phyloP scores from a whole-genome alignment of 2,888 invertebrate genomes.

The Cataglyphis livida region DNA sequence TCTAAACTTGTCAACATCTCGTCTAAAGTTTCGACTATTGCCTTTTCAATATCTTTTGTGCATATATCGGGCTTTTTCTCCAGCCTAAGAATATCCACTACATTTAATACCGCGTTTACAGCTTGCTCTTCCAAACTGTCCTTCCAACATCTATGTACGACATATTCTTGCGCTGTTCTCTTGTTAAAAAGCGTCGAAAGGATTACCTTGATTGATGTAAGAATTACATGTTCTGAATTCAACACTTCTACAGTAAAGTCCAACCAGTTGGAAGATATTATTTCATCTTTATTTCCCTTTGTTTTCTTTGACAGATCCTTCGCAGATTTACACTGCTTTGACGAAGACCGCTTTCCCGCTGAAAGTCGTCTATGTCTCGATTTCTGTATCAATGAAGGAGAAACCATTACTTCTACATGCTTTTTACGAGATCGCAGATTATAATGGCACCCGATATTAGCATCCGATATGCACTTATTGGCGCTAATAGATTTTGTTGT shows the following conservation, averaged over 20 bases:
- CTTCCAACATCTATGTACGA: conserved; percentile 77
- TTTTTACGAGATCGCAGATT: not conserved
- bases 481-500: not conserved
- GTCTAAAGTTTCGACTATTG: conserved; percentile 37
- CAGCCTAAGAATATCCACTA: conserved; percentile 55
- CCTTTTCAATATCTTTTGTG: conserved; percentile 42
- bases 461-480: not conserved
- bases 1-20: conserved; percentile 13
- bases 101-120: conserved; percentile 62
- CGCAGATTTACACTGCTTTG: no score
- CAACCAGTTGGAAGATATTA: conserved; percentile 54
- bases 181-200: conserved; percentile 48
- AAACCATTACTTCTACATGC: not conserved
- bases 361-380: not conserved
- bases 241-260: conserved; percentile 50
- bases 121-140: conserved; percentile 65
- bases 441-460: not conserved
- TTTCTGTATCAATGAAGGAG: not conserved
- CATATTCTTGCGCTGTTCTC: conserved; percentile 40
- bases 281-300: not conserved
- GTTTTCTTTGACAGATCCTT: not conserved
- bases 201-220: conserved; percentile 58
- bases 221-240: conserved; percentile 45
- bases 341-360: not conserved
- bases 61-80: conserved; percentile 55